phyloP scores from a whole-genome alignment of 2,113 vertebrate genomes.

The Podilymbus podiceps region DNA sequence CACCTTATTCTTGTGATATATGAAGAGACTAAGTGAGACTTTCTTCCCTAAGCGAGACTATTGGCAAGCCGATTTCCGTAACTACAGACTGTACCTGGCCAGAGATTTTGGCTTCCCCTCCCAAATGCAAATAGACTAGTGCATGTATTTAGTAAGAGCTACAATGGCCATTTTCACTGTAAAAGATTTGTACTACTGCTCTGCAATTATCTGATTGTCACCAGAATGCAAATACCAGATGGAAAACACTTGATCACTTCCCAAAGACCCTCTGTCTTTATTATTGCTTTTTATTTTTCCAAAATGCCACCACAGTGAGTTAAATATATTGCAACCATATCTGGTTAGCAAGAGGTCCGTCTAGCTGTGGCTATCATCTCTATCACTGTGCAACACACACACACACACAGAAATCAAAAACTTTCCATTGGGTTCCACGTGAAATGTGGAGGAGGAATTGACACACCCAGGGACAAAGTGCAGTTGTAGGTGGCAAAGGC shows the following conservation, averaged over 20 bases:
- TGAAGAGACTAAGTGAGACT: neutral
- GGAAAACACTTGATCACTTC: neutral
- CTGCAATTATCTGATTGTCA: neutral
- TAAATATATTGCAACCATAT: neutral
- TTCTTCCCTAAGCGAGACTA: neutral
- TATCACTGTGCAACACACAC: neutral
- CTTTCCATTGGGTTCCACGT: neutral
- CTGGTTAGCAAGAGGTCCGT: neutral
- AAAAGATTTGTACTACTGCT: neutral
- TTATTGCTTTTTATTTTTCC: neutral
- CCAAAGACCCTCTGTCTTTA: neutral
- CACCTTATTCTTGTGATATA: neutral
- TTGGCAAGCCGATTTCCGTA: neutral
- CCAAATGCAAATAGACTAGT: neutral
- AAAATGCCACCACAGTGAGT: neutral
- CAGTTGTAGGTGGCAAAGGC: neutral
- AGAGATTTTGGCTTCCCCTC: neutral
- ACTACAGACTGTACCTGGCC: neutral
- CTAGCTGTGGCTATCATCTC: neutral
- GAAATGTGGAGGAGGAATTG: neutral
- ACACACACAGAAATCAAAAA: neutral
- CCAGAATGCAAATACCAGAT: neutral
- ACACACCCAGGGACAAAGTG: neutral
- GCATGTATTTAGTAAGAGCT: neutral
- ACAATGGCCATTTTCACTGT: neutral